Conservation (phyloP, 2,113 vertebrate genomes). For the Diphyllodes magnificus region DNA sequence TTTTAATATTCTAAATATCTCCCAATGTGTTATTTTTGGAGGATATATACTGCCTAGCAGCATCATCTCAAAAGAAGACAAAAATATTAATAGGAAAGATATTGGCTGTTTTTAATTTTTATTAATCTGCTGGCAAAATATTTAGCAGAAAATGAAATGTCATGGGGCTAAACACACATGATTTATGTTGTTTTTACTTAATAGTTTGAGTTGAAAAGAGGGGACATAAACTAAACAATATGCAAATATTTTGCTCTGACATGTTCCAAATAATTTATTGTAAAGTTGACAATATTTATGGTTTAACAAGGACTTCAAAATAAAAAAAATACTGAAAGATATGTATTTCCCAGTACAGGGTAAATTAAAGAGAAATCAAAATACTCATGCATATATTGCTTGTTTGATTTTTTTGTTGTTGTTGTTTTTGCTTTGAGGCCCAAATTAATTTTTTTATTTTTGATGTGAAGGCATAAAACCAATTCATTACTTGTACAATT, state of each 20-base stretch:
- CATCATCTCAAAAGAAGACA: background rate
- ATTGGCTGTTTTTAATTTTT: background rate
- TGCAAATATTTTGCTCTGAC: background rate
- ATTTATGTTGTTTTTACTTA: background rate
- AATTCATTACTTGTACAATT: background rate
- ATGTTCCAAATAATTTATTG: background rate
- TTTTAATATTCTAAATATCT: background rate
- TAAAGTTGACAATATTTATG: background rate
- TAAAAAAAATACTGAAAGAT: background rate
- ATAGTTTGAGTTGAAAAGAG: background rate
- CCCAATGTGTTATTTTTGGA: background rate
- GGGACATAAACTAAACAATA: background rate
- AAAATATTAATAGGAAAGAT: background rate
- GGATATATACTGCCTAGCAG: background rate
- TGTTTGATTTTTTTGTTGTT: background rate
- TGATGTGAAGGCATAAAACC: background rate
- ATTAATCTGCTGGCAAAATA: background rate
- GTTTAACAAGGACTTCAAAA: background rate
- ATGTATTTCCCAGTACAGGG: background rate
- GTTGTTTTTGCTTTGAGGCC: background rate
- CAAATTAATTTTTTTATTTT: background rate
- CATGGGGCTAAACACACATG: background rate
- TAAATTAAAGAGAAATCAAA: background rate
- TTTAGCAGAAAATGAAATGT: background rate
- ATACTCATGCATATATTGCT: background rate